These are phyloP conservation scores for Oscheius sp. DNA, from an alignment of 1,140 invertebrate genomes.

Conservation along the genomic window DNA sequence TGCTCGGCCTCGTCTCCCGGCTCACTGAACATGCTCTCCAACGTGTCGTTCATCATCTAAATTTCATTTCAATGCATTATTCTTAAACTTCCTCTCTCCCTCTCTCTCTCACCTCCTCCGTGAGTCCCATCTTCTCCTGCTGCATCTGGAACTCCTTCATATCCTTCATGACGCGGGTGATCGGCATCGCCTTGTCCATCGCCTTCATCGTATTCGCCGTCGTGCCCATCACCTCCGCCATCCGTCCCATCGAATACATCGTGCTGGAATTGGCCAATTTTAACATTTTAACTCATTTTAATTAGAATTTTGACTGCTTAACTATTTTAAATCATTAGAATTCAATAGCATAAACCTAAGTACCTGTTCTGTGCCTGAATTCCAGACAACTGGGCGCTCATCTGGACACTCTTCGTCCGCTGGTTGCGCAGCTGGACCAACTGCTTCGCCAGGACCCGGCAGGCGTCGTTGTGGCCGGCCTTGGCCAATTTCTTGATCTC, in stretches of 20 bases:
- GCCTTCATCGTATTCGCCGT: conserved; percentile 75
- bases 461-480: conserved; percentile 78
- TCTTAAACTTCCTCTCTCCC: background rate
- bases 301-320: background rate
- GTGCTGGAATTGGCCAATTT: conserved; percentile 67
- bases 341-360: conserved; percentile 13
- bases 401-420: conserved; percentile 76
- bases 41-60: conserved; percentile 81
- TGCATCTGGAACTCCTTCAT: conserved; percentile 79
- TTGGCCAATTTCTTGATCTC: conserved; percentile 85
- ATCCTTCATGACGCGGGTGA: conserved; percentile 76
- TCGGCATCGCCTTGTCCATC: conserved; percentile 84
- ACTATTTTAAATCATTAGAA: conserved; percentile 23
- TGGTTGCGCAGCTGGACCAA: conserved; percentile 81
- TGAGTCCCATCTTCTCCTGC: conserved; percentile 84
- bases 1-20: conserved; percentile 85
- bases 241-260: conserved; percentile 82
- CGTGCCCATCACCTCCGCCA: conserved; percentile 79
- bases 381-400: conserved; percentile 73
- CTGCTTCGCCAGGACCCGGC: conserved; percentile 77
- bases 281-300: no score
- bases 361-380: conserved; percentile 77
- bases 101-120: conserved; percentile 70
- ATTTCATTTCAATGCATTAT: background rate
- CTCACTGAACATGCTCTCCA: conserved; percentile 83